Percentiles rank a stretch among this genome's conserved stretches.
Conservation (phyloP, 2,888 invertebrate species). For the Hanleya hanleyi region DNA sequence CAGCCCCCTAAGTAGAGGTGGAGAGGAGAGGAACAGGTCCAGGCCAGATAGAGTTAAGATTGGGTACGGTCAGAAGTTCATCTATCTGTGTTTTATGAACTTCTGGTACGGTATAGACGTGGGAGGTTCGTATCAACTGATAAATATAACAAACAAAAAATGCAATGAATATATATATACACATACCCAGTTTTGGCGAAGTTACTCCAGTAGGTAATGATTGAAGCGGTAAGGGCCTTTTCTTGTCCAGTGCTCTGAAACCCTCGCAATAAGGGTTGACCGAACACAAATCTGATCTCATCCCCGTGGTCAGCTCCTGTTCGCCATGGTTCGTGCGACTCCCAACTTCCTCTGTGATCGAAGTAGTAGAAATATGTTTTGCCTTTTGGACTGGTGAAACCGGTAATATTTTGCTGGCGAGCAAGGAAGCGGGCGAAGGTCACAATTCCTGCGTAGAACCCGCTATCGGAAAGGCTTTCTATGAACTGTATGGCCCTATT, state of each 20-base stretch:
- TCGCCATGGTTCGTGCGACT: background rate
- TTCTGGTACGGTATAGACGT: too few relatives aligned
- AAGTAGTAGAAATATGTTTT: background rate
- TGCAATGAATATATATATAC: background rate
- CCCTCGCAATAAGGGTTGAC: background rate
- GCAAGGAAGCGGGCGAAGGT: conserved; percentile 2
- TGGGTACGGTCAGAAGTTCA: too few relatives aligned
- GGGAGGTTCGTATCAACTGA: too few relatives aligned
- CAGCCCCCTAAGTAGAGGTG: too few relatives aligned
- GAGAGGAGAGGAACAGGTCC: too few relatives aligned
- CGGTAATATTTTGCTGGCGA: background rate
- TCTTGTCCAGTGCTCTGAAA: background rate
- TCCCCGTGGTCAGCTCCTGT: conserved; percentile 1
- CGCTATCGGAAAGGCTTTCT: background rate
- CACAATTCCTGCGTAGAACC: background rate
- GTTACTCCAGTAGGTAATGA: background rate
- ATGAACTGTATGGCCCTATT: background rate
- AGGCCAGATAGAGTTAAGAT: too few relatives aligned
- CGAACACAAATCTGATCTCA: background rate
- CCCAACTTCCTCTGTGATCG: background rate
- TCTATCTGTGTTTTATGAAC: too few relatives aligned
- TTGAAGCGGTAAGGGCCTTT: background rate
- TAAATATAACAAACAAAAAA: too few relatives aligned
- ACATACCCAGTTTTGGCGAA: background rate
- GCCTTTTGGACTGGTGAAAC: background rate